These are phyloP conservation scores for Rhinoderma darwinii DNA, from an alignment of 2,113 vertebrate genomes.

Conservation along the genomic window DNA sequence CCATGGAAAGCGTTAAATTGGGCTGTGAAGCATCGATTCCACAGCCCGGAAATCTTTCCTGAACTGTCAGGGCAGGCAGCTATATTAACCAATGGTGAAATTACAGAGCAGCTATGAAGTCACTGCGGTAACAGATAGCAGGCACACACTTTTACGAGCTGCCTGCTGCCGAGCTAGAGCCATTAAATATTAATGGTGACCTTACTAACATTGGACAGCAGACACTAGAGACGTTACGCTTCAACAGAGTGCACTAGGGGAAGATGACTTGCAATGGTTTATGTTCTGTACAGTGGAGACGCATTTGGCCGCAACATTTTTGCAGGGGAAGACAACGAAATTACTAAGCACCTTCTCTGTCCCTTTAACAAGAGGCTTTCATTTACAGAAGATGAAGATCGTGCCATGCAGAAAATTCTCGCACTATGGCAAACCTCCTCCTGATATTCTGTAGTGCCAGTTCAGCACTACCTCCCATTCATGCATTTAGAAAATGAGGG, in stretches of 20 bases:
- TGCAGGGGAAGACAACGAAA: background rate
- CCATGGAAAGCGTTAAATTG: slow-evolving; percentile 16
- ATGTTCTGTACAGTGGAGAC: slow-evolving; percentile 3
- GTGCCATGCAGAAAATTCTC: background rate
- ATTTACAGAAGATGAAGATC: background rate
- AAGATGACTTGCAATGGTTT: slow-evolving; percentile 46
- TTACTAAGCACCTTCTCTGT: background rate
- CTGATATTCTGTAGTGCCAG: background rate
- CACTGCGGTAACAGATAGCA: slow-evolving; percentile 55
- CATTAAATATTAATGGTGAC: slow-evolving; percentile 61
- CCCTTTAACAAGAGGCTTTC: background rate
- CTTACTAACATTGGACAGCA: slow-evolving; percentile 58
- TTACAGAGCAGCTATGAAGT: slow-evolving; percentile 53
- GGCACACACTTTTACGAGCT: slow-evolving; percentile 49
- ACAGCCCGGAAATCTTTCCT: slow-evolving; percentile 28
- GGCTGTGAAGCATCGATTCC: slow-evolving; percentile 30
- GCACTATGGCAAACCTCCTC: too few relatives aligned
- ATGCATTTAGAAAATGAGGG: background rate
- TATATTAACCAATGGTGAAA: slow-evolving; percentile 51
- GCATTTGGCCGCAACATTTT: slow-evolving; percentile 12
- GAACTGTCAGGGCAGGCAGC: slow-evolving; percentile 36
- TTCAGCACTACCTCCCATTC: background rate
- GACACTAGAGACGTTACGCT: slow-evolving; percentile 52
- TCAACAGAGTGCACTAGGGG: slow-evolving; percentile 34
- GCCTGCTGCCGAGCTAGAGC: slow-evolving; percentile 49